Evolutionary conservation across 2,797 vertebrate species (phyloP).

Genomic region (Ceryle rudis): DNA sequence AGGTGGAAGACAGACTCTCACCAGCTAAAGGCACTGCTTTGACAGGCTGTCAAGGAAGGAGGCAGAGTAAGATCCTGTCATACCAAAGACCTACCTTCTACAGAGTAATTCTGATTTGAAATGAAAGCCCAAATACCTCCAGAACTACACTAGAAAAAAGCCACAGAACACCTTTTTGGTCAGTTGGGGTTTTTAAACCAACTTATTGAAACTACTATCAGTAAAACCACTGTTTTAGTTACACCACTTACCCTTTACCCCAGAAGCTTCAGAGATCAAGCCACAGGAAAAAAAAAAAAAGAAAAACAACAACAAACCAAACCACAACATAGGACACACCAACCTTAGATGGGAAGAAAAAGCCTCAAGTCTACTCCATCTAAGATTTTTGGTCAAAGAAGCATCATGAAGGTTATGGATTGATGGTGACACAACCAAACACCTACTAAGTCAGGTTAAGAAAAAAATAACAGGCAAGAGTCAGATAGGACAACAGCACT

Average conservation of each 20-base stretch:
- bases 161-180: background rate
- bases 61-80: background rate
- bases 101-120: background rate
- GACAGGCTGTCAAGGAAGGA: background rate
- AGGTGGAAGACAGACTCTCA: background rate
- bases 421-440: background rate
- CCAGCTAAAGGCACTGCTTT: background rate
- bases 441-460: accelerated
- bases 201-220: background rate
- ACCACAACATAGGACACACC: background rate
- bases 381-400: background rate
- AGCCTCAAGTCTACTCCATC: background rate
- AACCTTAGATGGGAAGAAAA: accelerated
- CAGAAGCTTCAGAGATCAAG: background rate
- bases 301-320: too few relatives aligned
- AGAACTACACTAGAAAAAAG: background rate
- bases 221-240: background rate
- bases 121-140: background rate
- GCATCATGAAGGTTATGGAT: background rate
- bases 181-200: background rate
- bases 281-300: accelerated
- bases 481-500: background rate
- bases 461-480: background rate
- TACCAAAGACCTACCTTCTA: background rate
- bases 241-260: accelerated